Percentiles rank a stretch among this genome's conserved stretches.
Conservation (phyloP, 2,797 vertebrate genomes). For the Anisognathus igniventris region DNA sequence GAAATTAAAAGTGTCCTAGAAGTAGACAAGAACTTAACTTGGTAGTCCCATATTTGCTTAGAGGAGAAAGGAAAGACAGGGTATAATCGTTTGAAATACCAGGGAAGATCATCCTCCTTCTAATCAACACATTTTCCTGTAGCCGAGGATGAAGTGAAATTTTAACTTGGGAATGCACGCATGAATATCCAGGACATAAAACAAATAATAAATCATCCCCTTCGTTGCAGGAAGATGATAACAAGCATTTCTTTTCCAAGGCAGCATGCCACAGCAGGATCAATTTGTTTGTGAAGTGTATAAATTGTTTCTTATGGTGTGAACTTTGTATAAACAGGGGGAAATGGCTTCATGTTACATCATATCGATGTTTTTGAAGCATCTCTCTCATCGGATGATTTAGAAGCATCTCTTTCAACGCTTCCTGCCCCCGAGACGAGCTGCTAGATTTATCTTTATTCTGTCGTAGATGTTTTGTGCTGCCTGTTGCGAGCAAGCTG, state of each 20-base stretch:
- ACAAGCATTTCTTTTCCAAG: not conserved
- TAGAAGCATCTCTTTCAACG: not conserved
- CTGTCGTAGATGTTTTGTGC: not conserved
- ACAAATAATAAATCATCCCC: not conserved
- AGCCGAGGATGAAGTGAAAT: not conserved
- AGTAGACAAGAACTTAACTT: not conserved
- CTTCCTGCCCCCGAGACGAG: not conserved
- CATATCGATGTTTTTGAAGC: not conserved
- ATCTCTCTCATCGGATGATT: not conserved
- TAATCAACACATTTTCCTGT: not conserved
- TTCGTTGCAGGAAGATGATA: not conserved
- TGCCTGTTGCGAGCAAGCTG: not conserved
- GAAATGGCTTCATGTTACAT: not conserved
- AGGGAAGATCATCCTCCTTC: not conserved
- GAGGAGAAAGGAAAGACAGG: not conserved
- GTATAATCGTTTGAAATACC: not conserved
- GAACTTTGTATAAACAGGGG: not conserved
- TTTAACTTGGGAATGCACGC: rapidly evolving
- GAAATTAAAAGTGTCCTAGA: not conserved
- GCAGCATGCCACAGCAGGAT: not conserved
- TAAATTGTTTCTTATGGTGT: not conserved
- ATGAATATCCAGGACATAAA: not conserved
- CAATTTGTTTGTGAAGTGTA: not conserved
- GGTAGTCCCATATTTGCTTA: not conserved
- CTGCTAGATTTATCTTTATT: not conserved